Evolutionary conservation across 2,888 invertebrate species (phyloP), one percentile per base, ranked within the genome.

Genomic region (Andrena minutula): DNA sequence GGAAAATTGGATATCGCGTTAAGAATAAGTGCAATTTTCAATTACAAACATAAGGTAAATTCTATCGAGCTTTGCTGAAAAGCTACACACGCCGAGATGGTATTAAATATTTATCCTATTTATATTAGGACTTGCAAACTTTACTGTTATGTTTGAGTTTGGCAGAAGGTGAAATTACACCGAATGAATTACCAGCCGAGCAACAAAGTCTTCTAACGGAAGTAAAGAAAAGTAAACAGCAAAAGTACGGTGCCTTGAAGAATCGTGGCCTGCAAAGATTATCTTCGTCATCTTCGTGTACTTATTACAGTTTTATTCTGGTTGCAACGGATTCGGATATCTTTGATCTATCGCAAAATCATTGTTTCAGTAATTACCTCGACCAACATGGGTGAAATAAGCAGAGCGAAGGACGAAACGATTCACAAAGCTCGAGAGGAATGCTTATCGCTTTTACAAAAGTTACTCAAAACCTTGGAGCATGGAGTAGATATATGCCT

Each of bases 111-210:
- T 61, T 63, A 63, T 10, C 75, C 64, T n/a, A n/a, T n/a, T n/a
- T n/a, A n/a, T n/a, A n/a, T n/a, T 56, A 92, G 91, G 95, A 96
- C 49, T 94, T 96, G 51, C 95, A 96, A 89, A 95, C 96, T 56
- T 90, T 96, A 63, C 94, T 96, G 91, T 94, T 96, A 1, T 96
- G 96, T 84, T 94, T 96, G 85, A 95, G 95, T 89, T 91, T 97
- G 71, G 96, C 96, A 0, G 96, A 97, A 91, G 96, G 96, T 2
- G 94, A 95, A 4, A 94, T 95, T 51, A 94, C 95, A 53, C 96
- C 96, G 0, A 95, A 95, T 88, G 95, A 96, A 78, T 92, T 97
- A 86, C 96, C 96, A 1, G 94, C 95, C 64, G 96, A 97, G 89
- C 95, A 97, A 90, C 95, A 96, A 69, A 94, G 95, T 74, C 94